Evolutionary conservation across 2,113 vertebrate genomes (phyloP).

Genomic region (Todiramphus saurophagus): DNA sequence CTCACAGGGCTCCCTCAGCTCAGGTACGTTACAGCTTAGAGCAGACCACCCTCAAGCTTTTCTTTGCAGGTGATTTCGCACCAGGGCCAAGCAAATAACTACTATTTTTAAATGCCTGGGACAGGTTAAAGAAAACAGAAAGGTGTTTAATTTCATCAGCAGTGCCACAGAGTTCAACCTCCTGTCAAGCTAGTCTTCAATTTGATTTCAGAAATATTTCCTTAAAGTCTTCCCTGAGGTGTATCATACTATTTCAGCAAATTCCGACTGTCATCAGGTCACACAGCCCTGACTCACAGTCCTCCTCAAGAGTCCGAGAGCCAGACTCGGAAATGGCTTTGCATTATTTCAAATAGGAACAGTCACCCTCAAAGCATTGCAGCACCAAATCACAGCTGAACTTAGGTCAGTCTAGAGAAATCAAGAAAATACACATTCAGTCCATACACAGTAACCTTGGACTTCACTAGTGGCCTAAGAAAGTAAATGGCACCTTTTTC

Average conservation of each 20-base stretch:
- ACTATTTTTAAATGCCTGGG: background rate
- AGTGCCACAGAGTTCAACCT: background rate
- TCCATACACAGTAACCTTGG: background rate
- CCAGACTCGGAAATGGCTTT: background rate
- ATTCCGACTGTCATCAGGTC: background rate
- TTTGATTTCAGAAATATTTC: background rate
- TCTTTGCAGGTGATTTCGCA: background rate
- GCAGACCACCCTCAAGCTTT: background rate
- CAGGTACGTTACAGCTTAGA: accelerated
- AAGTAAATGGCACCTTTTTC: background rate
- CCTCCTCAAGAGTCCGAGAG: background rate
- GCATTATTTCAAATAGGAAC: background rate
- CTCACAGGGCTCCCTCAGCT: background rate
- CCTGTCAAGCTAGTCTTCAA: background rate
- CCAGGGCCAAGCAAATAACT: background rate
- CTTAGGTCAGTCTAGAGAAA: background rate
- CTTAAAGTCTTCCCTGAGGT: background rate
- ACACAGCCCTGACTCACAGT: background rate
- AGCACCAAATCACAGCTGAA: background rate
- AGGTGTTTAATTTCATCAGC: background rate
- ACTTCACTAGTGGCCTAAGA: background rate
- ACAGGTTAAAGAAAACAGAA: background rate
- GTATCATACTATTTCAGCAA: background rate
- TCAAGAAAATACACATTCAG: background rate
- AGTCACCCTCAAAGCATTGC: background rate